A percentile compares a stretch with the other conserved stretches of the same genome.
These are phyloP conservation scores for Colletes collaris DNA, from an alignment of 2,888 invertebrate species.

Conservation along the genomic window DNA sequence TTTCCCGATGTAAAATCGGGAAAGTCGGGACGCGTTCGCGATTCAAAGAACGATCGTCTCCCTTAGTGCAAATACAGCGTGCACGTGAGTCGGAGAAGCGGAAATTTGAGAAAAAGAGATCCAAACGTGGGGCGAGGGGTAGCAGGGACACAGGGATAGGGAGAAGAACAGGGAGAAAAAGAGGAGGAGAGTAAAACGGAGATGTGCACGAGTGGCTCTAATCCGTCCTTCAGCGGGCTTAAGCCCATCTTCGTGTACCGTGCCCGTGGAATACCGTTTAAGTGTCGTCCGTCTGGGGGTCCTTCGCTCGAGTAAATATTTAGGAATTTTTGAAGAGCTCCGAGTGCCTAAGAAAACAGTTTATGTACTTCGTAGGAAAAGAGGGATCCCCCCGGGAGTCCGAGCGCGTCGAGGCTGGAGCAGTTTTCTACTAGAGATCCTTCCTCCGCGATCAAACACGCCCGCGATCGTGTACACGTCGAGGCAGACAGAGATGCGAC, in stretches of 20 bases:
- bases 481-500: not conserved
- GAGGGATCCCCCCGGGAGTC: slow-evolving; percentile 55
- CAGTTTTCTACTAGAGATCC: slow-evolving; percentile 57
- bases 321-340: slow-evolving; percentile 80
- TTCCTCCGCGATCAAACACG: slow-evolving; percentile 59
- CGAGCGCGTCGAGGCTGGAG: slow-evolving; percentile 49
- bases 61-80: slow-evolving; percentile 62
- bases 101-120: slow-evolving; percentile 53
- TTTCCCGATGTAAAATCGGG: slow-evolving; percentile 43
- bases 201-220: slow-evolving; percentile 72
- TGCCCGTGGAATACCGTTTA: slow-evolving; percentile 73
- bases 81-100: slow-evolving; percentile 44
- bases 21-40: slow-evolving; percentile 33
- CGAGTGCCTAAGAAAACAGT: slow-evolving; percentile 82
- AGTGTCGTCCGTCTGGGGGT: slow-evolving; percentile 72
- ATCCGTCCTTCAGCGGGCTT: slow-evolving; percentile 75
- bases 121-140: slow-evolving; percentile 25
- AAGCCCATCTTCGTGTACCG: slow-evolving; percentile 69
- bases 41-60: slow-evolving; percentile 59
- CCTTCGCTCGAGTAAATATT: slow-evolving; percentile 80
- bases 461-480: slow-evolving; percentile 38
- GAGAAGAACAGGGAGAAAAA: slow-evolving; percentile 10
- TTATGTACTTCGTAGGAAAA: slow-evolving; percentile 63
- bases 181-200: slow-evolving; percentile 39
- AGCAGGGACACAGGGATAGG: not conserved